Evolutionary conservation across 1,140 invertebrate genomes (phyloP).

Genomic region (Wasmannia auropunctata): DNA sequence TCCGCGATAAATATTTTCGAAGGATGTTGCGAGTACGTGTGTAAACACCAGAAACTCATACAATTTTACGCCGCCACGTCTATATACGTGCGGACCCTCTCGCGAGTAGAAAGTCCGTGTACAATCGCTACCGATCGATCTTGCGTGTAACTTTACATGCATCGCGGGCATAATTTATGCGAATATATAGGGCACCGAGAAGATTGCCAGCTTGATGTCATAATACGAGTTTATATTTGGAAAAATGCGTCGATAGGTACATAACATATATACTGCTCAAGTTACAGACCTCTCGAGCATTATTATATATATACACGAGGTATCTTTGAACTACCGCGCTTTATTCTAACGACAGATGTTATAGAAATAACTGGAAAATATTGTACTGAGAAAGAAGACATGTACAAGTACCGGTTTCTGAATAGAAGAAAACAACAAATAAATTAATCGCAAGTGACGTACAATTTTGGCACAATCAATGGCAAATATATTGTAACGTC

Average conservation of each 20-base stretch:
- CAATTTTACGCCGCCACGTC: background rate
- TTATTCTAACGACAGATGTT: background rate
- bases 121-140: conserved; percentile 33
- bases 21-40: background rate
- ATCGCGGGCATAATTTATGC: background rate
- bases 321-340: background rate
- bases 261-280: background rate
- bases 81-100: background rate
- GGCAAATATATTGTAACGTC: background rate
- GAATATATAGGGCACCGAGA: conserved; percentile 34
- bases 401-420: background rate
- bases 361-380: background rate
- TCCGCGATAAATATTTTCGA: background rate
- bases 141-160: conserved; percentile 34
- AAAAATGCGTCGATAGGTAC: conserved; percentile 1
- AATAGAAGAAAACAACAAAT: background rate
- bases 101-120: background rate
- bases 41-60: conserved; percentile 9
- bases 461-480: background rate
- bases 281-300: conserved; percentile 1
- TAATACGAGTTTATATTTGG: conserved; percentile 46
- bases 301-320: background rate
- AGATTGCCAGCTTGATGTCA: conserved; percentile 41
- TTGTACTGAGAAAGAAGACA: background rate
- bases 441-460: background rate